Base-by-base conservation (phyloP, 2,113 vertebrate species). In the Ahaetulla prasina region DNA sequence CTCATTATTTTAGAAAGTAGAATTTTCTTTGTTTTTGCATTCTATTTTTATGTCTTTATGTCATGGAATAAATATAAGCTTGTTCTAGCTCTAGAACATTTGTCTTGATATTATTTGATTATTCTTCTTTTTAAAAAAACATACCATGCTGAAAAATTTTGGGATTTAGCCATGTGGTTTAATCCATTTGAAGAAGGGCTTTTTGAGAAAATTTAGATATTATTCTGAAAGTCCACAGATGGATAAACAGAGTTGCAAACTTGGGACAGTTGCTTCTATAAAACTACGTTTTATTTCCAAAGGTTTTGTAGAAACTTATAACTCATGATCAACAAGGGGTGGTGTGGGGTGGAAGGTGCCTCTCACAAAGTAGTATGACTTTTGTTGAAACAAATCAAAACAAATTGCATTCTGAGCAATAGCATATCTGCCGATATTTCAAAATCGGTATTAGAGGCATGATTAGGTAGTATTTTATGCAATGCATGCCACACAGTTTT, bases 1-100 rank as follows among this genome's bases (percentile, higher is more conserved):
- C 85, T 11, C 18, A 94, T 94, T 60, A 47, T 60, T 86, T 54
- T 85, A 88, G 30, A 63, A 54, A 53, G 89, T 68, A 50, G 92
- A 30, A 68, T 14, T 57, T 85, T 74, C 43, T 94, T 35, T 16
- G n/a, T 35, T 80, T 80, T 60, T 12, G 14, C 49, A 60, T 93
- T 90, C 25, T 0, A 14, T 93, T 96, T 95, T 94, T 68, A 93
- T 10, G 43, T 0, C 52, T 3, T 43, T 47, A 0, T 92, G 93
- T 92, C 80, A 74, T 47, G 60, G 20, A 35, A 63, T 87, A 47
- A 9, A 50, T 20, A 60, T 11, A 54, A 60, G 39, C 47, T 8
- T 84, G 52, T 11, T 23, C 22, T 23, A 60, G 6, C 43, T 86
- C 43, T 86, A 49, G 43, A 60, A 5, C 86, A 43, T 12, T 53